These are phyloP conservation scores for Oncorhynchus gorbuscha DNA, from an alignment of 2,113 vertebrate species.

Conservation along the genomic window DNA sequence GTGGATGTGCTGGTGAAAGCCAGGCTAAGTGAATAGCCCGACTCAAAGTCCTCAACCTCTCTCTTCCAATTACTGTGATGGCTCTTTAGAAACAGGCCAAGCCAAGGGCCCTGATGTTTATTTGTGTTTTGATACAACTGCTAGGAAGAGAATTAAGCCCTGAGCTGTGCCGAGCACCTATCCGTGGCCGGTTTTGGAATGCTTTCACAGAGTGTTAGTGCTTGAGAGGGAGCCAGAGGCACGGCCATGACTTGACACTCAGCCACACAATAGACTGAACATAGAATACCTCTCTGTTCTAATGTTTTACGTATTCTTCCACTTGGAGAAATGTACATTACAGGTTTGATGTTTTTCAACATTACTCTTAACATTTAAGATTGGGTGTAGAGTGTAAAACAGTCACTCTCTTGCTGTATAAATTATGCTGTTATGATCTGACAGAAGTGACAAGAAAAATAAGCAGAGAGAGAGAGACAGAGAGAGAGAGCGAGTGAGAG, in stretches of 20 bases:
- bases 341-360: background rate
- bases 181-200: conserved; percentile 26
- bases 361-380: background rate
- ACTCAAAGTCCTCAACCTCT: conserved; percentile 18
- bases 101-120: conserved; percentile 39
- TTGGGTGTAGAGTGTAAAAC: too few species aligned
- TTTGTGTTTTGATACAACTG: conserved; percentile 45
- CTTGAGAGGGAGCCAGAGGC: conserved; percentile 33
- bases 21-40: background rate
- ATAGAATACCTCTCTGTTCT: conserved; percentile 4
- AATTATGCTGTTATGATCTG: conserved; percentile 32
- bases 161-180: conserved; percentile 38
- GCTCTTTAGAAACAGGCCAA: conserved; percentile 28
- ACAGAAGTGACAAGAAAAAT: conserved; percentile 34
- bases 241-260: conserved; percentile 25
- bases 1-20: conserved; percentile 1
- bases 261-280: conserved; percentile 40
- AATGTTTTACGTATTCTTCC: background rate
- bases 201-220: conserved; percentile 47
- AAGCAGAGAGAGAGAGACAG: conserved; percentile 33
- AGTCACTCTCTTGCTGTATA: background rate
- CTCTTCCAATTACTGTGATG: conserved; percentile 25
- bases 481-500: too few species aligned
- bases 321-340: background rate
- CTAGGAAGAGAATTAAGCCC: conserved; percentile 38